Evolutionary conservation across 2,888 invertebrate genomes (phyloP), one percentile per base, ranked within the genome.

Genomic region (Petrophora chlorosata): DNA sequence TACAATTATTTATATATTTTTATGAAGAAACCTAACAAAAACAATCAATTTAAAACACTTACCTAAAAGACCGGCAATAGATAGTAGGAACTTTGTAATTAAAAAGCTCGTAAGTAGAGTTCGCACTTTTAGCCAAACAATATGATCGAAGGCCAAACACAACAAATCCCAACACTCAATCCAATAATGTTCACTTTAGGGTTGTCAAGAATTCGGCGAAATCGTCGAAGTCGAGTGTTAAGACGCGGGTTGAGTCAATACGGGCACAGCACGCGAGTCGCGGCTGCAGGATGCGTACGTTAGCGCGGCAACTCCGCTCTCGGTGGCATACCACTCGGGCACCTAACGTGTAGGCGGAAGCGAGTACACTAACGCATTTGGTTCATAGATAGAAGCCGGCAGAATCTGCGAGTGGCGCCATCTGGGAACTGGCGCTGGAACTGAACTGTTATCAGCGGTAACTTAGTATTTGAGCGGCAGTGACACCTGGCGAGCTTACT

Each of bases 281-380:
- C 17, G 38, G 26, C 35, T 29, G 23, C 9, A 41, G 30, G 41
- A 47, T 41, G 47, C 47, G 35, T 33, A 47, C 29, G 34, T 17
- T 32, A 30, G 30, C 15, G 8, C 17, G 13, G 35, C 42, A n/a
- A 23, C 19, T 7, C 25, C 14, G 41, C 42, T n/a, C 32, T 35
- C 26, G 5, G 42, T 28, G 35, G 29, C 23, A 13, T 23, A 29
- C 15, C 41, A 36, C 48, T 30, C 28, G 19, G 14, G 28, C 30
- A 35, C 29, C 35, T 19, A 41, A 43, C 33, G 42, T 43, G 48
- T 38, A 42, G 48, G 43, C 48, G 48, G 48, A 49, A 49, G 38
- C 42, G 42, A 10, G 41, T 35, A 44, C 36, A 36, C 42, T 48
- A 42, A 48, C 23, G 38, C 42, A 33, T 49, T 42, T 38, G 26